Evolutionary conservation across 2,888 invertebrate genomes (phyloP), one percentile per base, ranked within the genome.

Genomic region (Pyrgus malvae): DNA sequence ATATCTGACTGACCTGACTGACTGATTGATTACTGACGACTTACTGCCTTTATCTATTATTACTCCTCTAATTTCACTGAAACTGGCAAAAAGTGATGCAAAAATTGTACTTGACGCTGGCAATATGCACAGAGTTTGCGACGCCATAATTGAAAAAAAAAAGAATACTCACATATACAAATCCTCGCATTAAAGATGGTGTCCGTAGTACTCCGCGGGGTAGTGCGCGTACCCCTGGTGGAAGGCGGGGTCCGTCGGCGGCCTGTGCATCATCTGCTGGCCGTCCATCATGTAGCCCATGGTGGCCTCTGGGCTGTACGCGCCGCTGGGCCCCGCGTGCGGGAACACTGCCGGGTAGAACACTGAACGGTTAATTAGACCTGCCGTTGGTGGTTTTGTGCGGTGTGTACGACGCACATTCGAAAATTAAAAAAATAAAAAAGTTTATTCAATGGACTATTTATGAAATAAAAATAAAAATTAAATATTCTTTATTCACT

Each of bases 251-350:
- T 97, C 97, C 71, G 96, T 95, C 69, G 97, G 97, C 78, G 97
- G 96, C 92, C 97, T 95, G 92, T 97, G 97, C 96, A 97, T 97
- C 97, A 97, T 97, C 91, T 97, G 97, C 91, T 97, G 97, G 74
- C 97, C 96, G 91, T 98, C 98, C 97, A 98, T 98, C 96, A 98
- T 98, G 91, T 98, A 97, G 88, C 98, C 97, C 94, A 97, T 97
- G 82, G 96, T 94, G 76, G 96, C 97, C 87, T 98, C 98, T 69
- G 98, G 98, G 91, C 98, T 98, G 92, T 98, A 98, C 66, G 96
- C 96, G 75, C 97, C 97, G 91, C 97, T 97, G 74, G 98, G 97
- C 87, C 97, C 97, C 92, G 97, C 96, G 91, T 96, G 96, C 72
- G 96, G 96, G 91, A 97, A 97, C 87, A 97, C 97, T 95, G 93